Evolutionary conservation across 2,888 invertebrate genomes (phyloP), one percentile per base, ranked within the genome.

Genomic region (Arenicola marina): DNA sequence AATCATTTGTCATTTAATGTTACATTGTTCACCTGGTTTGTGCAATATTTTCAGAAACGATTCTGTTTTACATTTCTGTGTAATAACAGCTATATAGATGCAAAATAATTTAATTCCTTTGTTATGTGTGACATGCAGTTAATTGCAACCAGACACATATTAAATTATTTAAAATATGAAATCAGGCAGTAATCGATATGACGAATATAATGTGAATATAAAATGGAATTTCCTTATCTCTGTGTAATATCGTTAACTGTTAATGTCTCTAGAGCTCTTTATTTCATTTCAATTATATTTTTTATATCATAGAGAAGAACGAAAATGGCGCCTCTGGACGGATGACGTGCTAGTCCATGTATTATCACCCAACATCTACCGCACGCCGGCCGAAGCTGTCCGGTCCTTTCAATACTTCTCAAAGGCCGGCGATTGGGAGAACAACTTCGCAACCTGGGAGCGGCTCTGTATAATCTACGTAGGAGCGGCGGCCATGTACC

Each of bases 351-450:
- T 97, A 1, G 95, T 99, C 0, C 98, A 97, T 80, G 89, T 90
- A 0, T 86, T 99, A 38, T 97, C 98, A 0, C 99, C 99, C 0
- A 99, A 99, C 84, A 95, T 97, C 33, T 99, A 99, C 80, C 88
- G 96, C 62, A 92, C 92, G 0, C 84, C 88, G 0, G 84, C 86
- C 0, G 98, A 99, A 85, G 89, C 98, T 0, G 83, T 94, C 28
- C 90, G 94, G 80, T 92, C 98, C 0, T 66, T 63, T 55, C 24
- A 51, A 11, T 95, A 95, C 91, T 98, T 98, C 84, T 92, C 95
- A 2, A 86, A 92, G 73, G 91, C 90, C 11, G 98, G 97, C 0
- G 90, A 92, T 66, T 99, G 98, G 98, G 89, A 91, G 61, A 87
- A 91, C 61, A 88, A 91, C 73, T 98, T 98, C 81, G 90, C 93